Conservation (phyloP, 2,797 vertebrate species). For the Characodon lateralis region DNA sequence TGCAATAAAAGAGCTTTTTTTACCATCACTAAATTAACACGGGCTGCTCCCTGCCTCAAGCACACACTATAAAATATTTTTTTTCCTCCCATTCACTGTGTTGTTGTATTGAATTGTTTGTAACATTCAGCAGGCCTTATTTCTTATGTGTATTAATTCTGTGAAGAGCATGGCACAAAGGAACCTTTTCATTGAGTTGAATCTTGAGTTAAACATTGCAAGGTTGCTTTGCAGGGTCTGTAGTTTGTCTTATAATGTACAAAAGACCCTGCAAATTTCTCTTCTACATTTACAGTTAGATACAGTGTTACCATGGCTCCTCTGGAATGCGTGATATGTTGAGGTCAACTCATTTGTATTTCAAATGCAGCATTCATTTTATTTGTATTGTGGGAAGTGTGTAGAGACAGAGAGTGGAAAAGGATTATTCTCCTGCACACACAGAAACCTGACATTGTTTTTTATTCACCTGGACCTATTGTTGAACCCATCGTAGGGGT, state of each 20-base stretch:
- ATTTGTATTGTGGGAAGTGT: slow-evolving; percentile 17
- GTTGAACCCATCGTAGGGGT: slow-evolving; percentile 13
- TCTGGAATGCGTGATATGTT: slow-evolving; percentile 1
- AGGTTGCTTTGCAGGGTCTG: slow-evolving; percentile 28
- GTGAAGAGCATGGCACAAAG: slow-evolving; percentile 11
- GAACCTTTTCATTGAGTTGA: slow-evolving; percentile 19
- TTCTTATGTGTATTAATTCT: slow-evolving; percentile 37
- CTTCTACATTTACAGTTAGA: slow-evolving; percentile 14
- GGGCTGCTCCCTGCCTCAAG: slow-evolving; percentile 28
- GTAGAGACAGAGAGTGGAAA: neutral
- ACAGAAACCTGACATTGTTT: neutral
- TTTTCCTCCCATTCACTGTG: slow-evolving; percentile 14
- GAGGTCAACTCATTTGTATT: slow-evolving; percentile 43
- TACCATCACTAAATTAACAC: slow-evolving; percentile 48
- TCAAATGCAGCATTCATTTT: slow-evolving; percentile 22
- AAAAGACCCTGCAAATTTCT: slow-evolving; percentile 14
- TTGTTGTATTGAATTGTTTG: slow-evolving; percentile 23
- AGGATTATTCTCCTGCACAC: slow-evolving; percentile 5
- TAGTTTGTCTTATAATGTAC: slow-evolving; percentile 12
- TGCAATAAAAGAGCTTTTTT: slow-evolving; percentile 47
- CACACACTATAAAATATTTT: slow-evolving; percentile 29
- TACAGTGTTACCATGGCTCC: slow-evolving; percentile 47
- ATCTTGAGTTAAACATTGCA: slow-evolving; percentile 18
- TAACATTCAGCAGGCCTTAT: slow-evolving; percentile 32
- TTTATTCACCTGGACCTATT: neutral